A percentile compares a stretch with the other conserved stretches of the same genome.
phyloP scores from a whole-genome alignment of 2,113 vertebrate genomes.

The Chlorodrepanis virens region DNA sequence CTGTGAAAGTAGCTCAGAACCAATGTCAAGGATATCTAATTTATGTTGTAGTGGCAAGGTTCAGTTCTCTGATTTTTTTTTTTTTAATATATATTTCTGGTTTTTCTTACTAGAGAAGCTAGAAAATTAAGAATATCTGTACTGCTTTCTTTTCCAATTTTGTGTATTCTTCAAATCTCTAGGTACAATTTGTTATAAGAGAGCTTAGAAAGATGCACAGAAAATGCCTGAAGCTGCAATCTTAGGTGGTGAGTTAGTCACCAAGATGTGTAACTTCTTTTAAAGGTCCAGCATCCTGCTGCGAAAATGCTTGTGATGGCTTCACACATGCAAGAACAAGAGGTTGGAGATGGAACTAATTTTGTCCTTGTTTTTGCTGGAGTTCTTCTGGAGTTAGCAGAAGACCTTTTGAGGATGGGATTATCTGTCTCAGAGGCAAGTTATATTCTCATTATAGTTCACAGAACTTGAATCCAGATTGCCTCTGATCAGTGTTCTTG shows the following conservation, averaged over 20 bases:
- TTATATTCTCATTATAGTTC: background rate
- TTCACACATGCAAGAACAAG: constrained; percentile 98
- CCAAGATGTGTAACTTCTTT: background rate
- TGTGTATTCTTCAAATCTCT: background rate
- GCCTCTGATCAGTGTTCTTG: background rate
- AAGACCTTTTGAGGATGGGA: constrained; percentile 93
- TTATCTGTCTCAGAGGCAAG: constrained; percentile 93
- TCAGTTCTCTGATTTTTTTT: background rate
- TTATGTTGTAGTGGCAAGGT: background rate
- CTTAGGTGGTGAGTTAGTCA: background rate
- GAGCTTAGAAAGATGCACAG: background rate
- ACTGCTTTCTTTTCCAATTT: background rate
- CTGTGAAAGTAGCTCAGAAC: background rate
- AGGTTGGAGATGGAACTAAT: constrained; percentile 98
- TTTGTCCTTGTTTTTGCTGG: constrained; percentile 97
- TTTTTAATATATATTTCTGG: background rate
- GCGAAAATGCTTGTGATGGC: constrained; percentile 99
- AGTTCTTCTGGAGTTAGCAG: constrained; percentile 90
- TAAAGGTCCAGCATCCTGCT: constrained; percentile 95
- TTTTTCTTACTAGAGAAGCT: background rate
- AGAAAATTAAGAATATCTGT: background rate
- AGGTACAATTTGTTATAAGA: background rate
- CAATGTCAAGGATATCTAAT: background rate
- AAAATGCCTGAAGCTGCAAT: background rate
- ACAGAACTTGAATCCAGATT: background rate